Conservation (phyloP, 2,888 invertebrate genomes). For the Mantis religiosa region DNA sequence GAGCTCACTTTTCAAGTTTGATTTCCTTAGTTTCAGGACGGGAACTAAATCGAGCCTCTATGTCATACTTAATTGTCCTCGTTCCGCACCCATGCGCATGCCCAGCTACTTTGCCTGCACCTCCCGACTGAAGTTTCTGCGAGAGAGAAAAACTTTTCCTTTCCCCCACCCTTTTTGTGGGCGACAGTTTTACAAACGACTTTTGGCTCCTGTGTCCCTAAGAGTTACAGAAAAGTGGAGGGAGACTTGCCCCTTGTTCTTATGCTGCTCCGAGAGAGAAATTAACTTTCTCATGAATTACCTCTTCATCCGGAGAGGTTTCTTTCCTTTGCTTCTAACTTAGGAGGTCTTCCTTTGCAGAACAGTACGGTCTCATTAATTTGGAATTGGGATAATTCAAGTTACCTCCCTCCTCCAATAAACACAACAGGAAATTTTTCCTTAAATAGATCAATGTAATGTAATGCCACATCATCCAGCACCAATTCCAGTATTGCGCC, state of each 20-base stretch:
- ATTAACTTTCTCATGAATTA: conserved; percentile 18
- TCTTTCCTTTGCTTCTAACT: not conserved
- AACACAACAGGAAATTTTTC: too few species aligned
- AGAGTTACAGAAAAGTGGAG: not conserved
- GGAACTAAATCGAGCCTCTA: not conserved
- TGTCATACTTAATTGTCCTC: not conserved
- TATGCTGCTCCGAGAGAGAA: not conserved
- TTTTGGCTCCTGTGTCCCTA: conserved; percentile 9
- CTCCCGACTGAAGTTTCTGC: not conserved
- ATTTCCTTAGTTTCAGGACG: not conserved
- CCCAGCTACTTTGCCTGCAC: not conserved
- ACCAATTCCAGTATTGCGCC: too few species aligned
- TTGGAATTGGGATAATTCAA: not conserved
- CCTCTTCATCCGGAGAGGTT: not conserved
- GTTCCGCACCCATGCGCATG: not conserved
- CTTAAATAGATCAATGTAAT: too few species aligned
- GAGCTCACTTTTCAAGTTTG: not conserved
- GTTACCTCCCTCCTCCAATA: too few species aligned
- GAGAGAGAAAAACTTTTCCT: conserved; percentile 15
- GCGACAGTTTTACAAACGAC: conserved; percentile 28
- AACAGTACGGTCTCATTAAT: not conserved
- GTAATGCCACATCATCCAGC: too few species aligned
- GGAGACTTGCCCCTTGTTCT: not conserved
- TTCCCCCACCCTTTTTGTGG: conserved; percentile 1
- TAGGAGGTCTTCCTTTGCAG: not conserved